These are phyloP conservation scores for Crax fasciolata DNA, from an alignment of 2,797 vertebrate genomes.

Conservation along the genomic window DNA sequence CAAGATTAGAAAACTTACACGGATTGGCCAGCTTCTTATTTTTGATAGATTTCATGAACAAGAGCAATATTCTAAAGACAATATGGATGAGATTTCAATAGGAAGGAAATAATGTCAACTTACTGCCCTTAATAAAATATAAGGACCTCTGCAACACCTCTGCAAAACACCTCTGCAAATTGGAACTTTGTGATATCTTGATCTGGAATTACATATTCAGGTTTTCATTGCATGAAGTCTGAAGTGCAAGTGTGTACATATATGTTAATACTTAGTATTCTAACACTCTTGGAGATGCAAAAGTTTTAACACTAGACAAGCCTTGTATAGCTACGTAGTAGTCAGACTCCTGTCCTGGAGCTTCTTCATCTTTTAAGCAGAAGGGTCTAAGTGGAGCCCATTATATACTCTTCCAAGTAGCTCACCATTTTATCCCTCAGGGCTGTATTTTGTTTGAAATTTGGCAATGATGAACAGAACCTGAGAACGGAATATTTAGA, in stretches of 20 bases:
- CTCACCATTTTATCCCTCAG: neutral
- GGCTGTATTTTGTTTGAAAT: neutral
- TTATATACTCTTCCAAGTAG: neutral
- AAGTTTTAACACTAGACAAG: neutral
- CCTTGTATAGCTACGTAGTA: fast-evolving
- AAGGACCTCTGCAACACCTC: neutral
- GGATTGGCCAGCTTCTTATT: neutral
- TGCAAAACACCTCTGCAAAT: neutral
- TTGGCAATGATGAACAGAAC: neutral
- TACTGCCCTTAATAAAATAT: neutral
- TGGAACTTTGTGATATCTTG: neutral
- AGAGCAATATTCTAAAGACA: neutral
- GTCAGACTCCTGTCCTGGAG: neutral
- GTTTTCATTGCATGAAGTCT: neutral
- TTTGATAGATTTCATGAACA: neutral
- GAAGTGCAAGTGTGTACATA: neutral
- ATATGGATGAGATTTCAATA: neutral
- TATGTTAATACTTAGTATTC: too few species aligned
- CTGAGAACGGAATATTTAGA: neutral
- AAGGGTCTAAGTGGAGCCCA: neutral
- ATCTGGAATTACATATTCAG: neutral
- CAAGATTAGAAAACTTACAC: neutral
- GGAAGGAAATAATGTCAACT: neutral
- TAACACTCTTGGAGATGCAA: neutral
- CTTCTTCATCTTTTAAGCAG: neutral